Conservation (phyloP, 2,113 vertebrate genomes). For the Aspidoscelis tigris region DNA sequence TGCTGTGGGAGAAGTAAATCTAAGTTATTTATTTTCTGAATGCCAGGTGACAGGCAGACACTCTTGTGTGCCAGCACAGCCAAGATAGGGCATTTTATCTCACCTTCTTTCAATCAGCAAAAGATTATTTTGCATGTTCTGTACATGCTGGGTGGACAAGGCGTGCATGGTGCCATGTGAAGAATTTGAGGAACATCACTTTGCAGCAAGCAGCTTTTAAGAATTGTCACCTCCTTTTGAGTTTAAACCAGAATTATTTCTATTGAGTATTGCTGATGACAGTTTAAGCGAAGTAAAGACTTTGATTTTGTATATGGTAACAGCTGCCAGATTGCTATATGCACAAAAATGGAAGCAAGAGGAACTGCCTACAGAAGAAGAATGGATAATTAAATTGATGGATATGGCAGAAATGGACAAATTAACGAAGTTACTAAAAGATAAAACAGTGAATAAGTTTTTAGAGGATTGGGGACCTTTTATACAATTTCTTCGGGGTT, state of each 20-base stretch:
- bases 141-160: not conserved
- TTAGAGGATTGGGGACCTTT: no score
- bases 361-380: no score
- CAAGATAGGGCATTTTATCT: constrained; percentile 30
- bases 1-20: constrained; percentile 30
- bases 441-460: no score
- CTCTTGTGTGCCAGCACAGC: constrained; percentile 23
- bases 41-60: constrained; percentile 43
- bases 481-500: no score
- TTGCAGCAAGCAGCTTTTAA: not conserved
- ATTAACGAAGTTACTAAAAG: no score
- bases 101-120: constrained; percentile 35
- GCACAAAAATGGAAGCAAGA: no score
- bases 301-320: no score
- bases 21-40: constrained; percentile 57
- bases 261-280: no score
- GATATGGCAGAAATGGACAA: no score
- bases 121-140: not conserved
- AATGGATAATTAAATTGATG: no score
- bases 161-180: not conserved
- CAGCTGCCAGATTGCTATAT: no score
- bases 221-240: not conserved
- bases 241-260: not conserved
- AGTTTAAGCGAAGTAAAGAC: no score
- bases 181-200: not conserved